Base-by-base conservation (phyloP, 64 coral and sea anemone genomes). In the Porites australiensis region DNA sequence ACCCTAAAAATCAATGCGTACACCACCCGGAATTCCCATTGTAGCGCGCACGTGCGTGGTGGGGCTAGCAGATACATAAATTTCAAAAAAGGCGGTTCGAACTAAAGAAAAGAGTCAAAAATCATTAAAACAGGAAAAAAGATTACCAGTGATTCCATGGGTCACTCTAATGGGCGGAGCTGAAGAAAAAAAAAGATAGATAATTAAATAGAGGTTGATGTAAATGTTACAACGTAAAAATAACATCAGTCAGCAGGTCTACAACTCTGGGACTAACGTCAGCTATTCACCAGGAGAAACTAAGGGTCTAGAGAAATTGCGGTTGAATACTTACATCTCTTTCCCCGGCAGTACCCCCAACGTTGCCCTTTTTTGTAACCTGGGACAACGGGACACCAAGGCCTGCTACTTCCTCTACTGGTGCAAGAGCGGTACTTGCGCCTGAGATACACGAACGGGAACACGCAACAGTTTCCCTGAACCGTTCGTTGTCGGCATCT, bases 261-360 rank as follows among this genome's bases (percentile, higher is more conserved):
- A 37, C 27, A 37, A 37, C 27, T 37, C 1, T 37, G 27, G 27
- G 27, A 37, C 27, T 37, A 37, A 37, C 27, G 27, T 37, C 27
- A 37, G 27, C 27, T 37, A 0, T 37, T 37, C 27, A 37, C 27
- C 27, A 37, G 27, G 27, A 37, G 27, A 37, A 1, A 1, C 27
- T 37, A 37, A 37, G 27, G 27, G 27, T 37, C 27, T 37, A 37
- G 0, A 37, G 27, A 37, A 37, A 37, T 37, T 37, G 27, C 27
- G 27, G 27, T 66, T 13, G 48, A 8, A 45, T 46, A 43, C 81
- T 84, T n/a, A 84, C 81, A 64, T 84, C 18, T 6, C 46, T 84
- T 84, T 48, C 86, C 86, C 62, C 64, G 53, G 68, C 92, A 94
- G 67, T 82, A 77, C 50, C 92, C 92, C 92, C 92, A 94, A 13